phyloP scores from a whole-genome alignment of 1,140 invertebrate species.

The Metaphire vulgaris region DNA sequence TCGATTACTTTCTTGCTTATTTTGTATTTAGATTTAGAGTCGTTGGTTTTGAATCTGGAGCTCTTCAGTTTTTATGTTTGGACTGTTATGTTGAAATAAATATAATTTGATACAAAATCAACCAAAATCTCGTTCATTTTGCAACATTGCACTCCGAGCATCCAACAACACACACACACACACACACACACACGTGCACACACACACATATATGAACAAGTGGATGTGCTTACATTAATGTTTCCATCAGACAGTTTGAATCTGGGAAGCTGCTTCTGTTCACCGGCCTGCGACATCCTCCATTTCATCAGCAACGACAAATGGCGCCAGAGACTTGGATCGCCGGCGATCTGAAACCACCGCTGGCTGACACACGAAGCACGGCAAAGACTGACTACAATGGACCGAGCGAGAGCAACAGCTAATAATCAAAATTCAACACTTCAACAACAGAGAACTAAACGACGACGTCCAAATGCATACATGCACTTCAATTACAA shows the following conservation, averaged over 20 bases:
- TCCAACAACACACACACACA: not conserved
- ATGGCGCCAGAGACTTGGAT: conserved; percentile 44
- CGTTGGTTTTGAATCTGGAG: no score
- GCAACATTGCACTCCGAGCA: no score
- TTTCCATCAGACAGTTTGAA: conserved; percentile 46
- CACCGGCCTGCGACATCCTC: conserved; percentile 47
- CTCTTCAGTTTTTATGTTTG: no score
- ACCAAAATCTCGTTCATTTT: no score
- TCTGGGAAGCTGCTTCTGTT: conserved; percentile 49
- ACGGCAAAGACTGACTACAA: conserved; percentile 47
- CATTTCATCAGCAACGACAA: conserved; percentile 49
- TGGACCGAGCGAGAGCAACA: conserved; percentile 24
- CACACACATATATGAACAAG: not conserved
- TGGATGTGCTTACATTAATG: conserved; percentile 38
- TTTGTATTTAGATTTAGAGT: no score
- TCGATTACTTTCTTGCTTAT: no score
- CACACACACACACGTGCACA: not conserved
- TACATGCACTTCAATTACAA: not conserved
- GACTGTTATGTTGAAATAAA: not conserved
- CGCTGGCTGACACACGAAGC: conserved; percentile 44
- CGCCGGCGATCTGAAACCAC: conserved; percentile 45
- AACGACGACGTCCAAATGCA: not conserved
- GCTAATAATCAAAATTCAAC: conserved; percentile 2
- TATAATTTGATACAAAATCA: not conserved
- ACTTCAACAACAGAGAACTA: not conserved